A percentile compares a stretch with the other conserved stretches of the same genome.
Evolutionary conservation across 2,113 vertebrate genomes (phyloP).

Genomic region (Mobula birostris): DNA sequence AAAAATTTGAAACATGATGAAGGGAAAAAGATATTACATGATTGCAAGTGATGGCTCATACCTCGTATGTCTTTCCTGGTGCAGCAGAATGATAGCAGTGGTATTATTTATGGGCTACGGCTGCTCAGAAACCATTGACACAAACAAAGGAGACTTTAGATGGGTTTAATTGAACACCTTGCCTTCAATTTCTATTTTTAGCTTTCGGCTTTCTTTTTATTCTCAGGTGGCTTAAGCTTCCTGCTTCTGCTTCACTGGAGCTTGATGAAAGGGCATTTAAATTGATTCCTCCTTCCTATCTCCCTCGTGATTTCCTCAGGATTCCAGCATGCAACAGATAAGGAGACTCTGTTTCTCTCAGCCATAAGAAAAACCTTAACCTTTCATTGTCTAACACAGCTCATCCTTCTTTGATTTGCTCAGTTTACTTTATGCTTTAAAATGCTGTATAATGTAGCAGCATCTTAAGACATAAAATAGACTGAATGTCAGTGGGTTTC

Average conservation of each 20-base stretch:
- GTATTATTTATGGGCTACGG: neutral
- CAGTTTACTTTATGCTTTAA: neutral
- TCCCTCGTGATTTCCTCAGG: slow-evolving; percentile 47
- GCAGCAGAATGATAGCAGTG: neutral
- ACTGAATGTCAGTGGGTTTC: no score
- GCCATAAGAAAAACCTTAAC: slow-evolving; percentile 47
- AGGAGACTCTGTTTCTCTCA: slow-evolving; percentile 45
- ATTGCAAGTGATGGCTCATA: neutral
- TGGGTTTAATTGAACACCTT: slow-evolving; percentile 41
- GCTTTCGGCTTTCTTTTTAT: slow-evolving; percentile 46
- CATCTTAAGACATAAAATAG: no score
- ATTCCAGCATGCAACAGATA: slow-evolving; percentile 50
- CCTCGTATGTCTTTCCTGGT: neutral
- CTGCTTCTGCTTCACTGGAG: slow-evolving; percentile 55
- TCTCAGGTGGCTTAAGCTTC: slow-evolving; percentile 52
- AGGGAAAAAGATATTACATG: neutral
- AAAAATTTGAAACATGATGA: neutral
- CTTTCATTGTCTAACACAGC: slow-evolving; percentile 39
- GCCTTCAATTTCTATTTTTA: slow-evolving; percentile 49
- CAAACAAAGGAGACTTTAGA: slow-evolving; percentile 44
- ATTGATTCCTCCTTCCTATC: slow-evolving; percentile 53
- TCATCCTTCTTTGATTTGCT: neutral
- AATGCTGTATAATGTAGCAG: neutral
- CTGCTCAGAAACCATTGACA: neutral
- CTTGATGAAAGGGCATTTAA: slow-evolving; percentile 58